Base-by-base conservation (phyloP, 2,888 invertebrate species). In the Pristionchus entomophagus region DNA sequence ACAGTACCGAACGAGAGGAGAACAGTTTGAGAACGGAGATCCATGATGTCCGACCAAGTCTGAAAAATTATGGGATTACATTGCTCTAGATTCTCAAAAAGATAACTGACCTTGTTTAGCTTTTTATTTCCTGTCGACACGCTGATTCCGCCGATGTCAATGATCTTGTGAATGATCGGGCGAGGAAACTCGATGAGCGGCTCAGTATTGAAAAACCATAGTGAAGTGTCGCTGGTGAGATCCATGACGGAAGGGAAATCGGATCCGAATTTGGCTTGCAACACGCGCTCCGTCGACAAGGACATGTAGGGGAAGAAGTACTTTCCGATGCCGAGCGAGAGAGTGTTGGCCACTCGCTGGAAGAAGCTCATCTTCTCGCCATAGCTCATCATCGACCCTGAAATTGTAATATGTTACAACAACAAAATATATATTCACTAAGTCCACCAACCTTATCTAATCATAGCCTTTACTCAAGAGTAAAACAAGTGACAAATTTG, bases 141-240 rank as follows among this genome's bases (percentile, higher is more conserved):
- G 14, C 32, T 41, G 26, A 78, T 85, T 38, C 85, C 85, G 2
- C 85, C 85, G 17, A 85, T 77, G 29, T 85, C 85, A 56, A 85
- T 53, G 1, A 56, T 26, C 29, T 77, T 85, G 26, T 85, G 78
- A 0, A 59, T 0, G 2, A 22, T 85, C 0, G 62, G 56, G 2
- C 78, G 53, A 26, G 85, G 85, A 38, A 85, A 85, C 29, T 84
- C 84, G 19, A 73, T 73, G 32, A 84, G 73, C 14, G 84, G 84
- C 3, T 84, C 84, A 2, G 73, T 26, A 35, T 84, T 84, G 49
- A 73, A 3, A 53, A 84, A 84, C n/a, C n/a, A 35, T 1, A 84
- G 38, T 4, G 84, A 84, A 1, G 38, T 32, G 0, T 5, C 22
- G n/a, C 22, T 29, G 10, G 22, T 8, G 14, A 84, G 26, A 8